phyloP scores from a whole-genome alignment of 2,113 vertebrate genomes.

The Sclerurus mexicanus region DNA sequence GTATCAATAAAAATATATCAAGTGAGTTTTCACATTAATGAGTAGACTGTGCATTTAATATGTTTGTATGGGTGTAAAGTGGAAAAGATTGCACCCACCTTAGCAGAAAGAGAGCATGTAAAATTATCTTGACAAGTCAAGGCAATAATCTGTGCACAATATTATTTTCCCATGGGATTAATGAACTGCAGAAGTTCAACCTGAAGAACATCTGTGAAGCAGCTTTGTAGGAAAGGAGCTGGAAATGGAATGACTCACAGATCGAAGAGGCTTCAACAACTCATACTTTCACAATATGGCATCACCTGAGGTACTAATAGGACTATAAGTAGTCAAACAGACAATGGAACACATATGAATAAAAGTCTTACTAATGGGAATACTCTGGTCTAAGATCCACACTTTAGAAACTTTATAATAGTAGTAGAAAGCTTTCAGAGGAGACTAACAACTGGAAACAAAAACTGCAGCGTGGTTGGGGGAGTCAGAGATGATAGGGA shows the following conservation, averaged over 20 bases:
- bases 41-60: background rate
- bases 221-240: background rate
- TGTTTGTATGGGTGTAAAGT: background rate
- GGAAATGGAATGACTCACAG: background rate
- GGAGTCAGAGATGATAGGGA: background rate
- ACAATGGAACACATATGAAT: background rate
- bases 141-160: background rate
- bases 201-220: background rate
- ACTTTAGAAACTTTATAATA: background rate
- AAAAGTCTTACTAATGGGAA: background rate
- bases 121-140: background rate
- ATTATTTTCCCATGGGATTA: background rate
- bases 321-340: background rate
- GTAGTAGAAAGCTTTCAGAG: background rate
- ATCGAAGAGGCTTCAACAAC: background rate
- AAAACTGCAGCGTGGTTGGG: accelerated
- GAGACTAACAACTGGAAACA: background rate
- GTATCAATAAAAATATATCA: background rate
- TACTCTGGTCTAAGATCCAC: background rate
- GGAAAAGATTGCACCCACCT: background rate
- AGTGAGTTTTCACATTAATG: background rate
- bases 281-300: background rate
- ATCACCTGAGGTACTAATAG: background rate
- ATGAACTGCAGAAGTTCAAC: background rate
- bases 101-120: background rate